phyloP scores from a whole-genome alignment of 2,113 vertebrate species.

The Amblyopsis rosae region DNA sequence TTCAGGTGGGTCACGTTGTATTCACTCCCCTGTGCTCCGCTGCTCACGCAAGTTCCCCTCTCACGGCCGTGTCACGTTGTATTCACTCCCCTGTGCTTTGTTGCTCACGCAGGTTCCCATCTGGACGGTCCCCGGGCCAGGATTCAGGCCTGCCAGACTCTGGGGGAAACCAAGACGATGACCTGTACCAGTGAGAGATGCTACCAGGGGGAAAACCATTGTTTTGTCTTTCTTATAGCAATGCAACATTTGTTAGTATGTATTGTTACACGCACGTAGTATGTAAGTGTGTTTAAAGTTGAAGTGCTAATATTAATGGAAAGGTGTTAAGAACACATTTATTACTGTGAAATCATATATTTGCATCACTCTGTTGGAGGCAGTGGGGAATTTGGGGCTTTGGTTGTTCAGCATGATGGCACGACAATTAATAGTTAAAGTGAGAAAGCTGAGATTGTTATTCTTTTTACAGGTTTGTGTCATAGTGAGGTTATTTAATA shows the following conservation, averaged over 20 bases:
- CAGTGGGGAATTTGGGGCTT: no score
- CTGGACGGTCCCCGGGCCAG: constrained; percentile 50
- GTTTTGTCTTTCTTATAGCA: background rate
- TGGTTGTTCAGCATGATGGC: background rate
- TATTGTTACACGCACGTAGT: no score
- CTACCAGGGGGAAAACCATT: background rate
- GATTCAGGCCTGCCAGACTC: background rate
- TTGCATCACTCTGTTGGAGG: no score
- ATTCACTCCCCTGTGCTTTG: no score
- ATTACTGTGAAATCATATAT: no score
- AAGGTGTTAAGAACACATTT: background rate
- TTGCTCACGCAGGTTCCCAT: constrained; percentile 69
- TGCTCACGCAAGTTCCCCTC: background rate
- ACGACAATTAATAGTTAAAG: no score
- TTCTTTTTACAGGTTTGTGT: no score
- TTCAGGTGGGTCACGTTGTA: constrained; percentile 83
- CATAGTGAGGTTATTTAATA: no score
- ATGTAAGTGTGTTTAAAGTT: background rate
- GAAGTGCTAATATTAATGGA: background rate
- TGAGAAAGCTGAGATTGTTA: no score
- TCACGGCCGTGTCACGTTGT: no score
- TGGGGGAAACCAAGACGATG: constrained; percentile 61
- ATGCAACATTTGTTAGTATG: background rate
- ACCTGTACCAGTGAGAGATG: constrained; percentile 78
- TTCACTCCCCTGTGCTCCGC: no score